Conservation (phyloP, 2,888 invertebrate genomes). For the Calameuta filiformis region DNA sequence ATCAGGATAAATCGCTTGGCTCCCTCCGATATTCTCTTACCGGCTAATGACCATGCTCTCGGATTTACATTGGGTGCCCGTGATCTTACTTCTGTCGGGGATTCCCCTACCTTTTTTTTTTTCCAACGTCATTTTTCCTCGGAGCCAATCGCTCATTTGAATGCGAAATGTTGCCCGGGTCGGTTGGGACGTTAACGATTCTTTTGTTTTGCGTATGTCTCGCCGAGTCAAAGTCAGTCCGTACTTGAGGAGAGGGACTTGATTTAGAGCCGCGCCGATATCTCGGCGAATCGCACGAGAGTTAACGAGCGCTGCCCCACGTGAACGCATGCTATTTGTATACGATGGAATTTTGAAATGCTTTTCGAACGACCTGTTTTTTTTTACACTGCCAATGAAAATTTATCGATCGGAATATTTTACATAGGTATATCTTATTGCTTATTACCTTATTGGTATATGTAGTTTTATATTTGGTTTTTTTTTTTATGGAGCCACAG, state of each 20-base stretch:
- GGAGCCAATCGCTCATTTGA: slow-evolving; percentile 57
- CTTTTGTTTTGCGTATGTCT: slow-evolving; percentile 57
- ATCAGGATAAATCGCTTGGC: neutral
- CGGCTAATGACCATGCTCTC: neutral
- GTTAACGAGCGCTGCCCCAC: slow-evolving; percentile 55
- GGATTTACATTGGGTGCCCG: neutral
- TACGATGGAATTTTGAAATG: slow-evolving; percentile 12
- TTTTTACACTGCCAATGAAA: neutral
- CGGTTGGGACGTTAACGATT: slow-evolving; percentile 55
- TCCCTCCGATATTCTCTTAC: neutral
- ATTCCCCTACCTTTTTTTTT: neutral
- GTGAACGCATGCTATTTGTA: slow-evolving; percentile 33
- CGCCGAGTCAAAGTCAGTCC: slow-evolving; percentile 39
- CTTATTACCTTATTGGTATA: neutral
- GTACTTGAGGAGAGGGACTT: slow-evolving; percentile 44
- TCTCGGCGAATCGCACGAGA: slow-evolving; percentile 56
- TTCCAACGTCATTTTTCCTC: slow-evolving; percentile 44
- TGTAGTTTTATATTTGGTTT: neutral
- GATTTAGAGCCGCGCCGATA: slow-evolving; percentile 58
- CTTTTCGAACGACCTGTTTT: neutral
- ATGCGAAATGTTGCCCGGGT: slow-evolving; percentile 41
- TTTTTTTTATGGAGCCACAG: neutral
- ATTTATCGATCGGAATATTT: neutral
- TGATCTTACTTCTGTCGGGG: neutral
- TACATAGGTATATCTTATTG: neutral